These are phyloP conservation scores for Desmodus rotundus DNA, from an alignment of 2,113 vertebrate species.

Conservation along the genomic window DNA sequence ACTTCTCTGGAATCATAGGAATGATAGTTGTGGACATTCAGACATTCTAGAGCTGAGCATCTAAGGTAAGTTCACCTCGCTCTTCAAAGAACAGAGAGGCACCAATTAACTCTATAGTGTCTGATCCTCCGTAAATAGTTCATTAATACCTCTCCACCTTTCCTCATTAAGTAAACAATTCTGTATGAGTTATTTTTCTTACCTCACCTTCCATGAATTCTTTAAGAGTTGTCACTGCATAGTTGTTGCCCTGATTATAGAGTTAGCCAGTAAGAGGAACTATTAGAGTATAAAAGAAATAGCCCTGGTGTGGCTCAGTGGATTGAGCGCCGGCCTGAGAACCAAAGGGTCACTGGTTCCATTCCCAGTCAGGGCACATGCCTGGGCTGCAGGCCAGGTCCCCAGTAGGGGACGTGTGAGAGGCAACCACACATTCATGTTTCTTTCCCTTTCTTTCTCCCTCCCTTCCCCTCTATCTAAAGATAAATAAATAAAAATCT, in stretches of 20 bases:
- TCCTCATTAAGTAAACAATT: neutral
- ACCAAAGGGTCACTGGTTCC: no score
- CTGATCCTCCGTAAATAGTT: neutral
- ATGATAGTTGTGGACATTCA: neutral
- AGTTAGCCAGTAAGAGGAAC: neutral
- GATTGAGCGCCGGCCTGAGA: no score
- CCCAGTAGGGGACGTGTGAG: no score
- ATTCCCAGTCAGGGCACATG: no score
- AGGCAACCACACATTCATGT: no score
- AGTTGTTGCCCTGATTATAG: neutral
- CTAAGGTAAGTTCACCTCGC: neutral
- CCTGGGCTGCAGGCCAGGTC: no score
- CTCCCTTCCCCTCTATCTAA: no score
- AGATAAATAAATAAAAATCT: no score
- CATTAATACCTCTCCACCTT: neutral
- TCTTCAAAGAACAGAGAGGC: neutral
- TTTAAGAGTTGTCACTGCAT: neutral
- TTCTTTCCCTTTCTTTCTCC: no score
- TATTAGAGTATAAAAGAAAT: neutral
- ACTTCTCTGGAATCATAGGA: neutral
- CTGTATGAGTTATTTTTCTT: neutral
- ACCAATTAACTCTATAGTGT: neutral
- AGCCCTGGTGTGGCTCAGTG: no score
- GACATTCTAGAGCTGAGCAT: neutral
- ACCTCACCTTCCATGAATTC: neutral